phyloP scores from a whole-genome alignment of 2,113 vertebrate genomes.

The Dromiciops gliroides region DNA sequence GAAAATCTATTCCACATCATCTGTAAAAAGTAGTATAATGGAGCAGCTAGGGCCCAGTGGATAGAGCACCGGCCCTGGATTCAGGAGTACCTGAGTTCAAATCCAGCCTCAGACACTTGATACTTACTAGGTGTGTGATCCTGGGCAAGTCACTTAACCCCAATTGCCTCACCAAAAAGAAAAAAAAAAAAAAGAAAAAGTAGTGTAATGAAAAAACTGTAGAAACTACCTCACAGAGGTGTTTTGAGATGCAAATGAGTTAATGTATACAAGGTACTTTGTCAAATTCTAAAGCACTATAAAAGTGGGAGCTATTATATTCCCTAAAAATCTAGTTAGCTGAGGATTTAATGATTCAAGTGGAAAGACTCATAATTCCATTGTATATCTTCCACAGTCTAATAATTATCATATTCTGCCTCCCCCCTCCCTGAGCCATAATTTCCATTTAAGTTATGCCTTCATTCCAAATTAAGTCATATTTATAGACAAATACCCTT shows the following conservation, averaged over 20 bases:
- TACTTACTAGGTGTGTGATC: too few relatives aligned
- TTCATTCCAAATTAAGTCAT: not conserved
- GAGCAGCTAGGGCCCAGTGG: too few relatives aligned
- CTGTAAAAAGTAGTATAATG: too few relatives aligned
- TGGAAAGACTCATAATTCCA: constrained; percentile 39
- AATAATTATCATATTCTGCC: constrained; percentile 23
- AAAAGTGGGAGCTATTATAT: not conserved
- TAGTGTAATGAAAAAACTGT: not conserved
- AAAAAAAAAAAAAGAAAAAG: too few relatives aligned
- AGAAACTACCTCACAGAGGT: not conserved
- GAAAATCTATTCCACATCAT: too few relatives aligned
- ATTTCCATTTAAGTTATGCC: constrained; percentile 12
- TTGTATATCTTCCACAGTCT: not conserved
- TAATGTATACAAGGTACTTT: not conserved
- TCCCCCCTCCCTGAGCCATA: constrained; percentile 5
- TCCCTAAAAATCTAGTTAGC: not conserved
- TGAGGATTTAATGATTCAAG: constrained; percentile 37
- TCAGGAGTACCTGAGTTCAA: too few relatives aligned
- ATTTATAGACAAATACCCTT: constrained; percentile 23
- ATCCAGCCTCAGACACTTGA: too few relatives aligned
- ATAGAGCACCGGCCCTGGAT: too few relatives aligned
- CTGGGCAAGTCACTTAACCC: too few relatives aligned
- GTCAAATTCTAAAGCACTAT: not conserved
- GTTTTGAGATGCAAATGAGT: not conserved
- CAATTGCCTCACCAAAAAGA: too few relatives aligned